These are phyloP conservation scores for Panthera tigris DNA, from an alignment of 2,113 vertebrate species.

Conservation along the genomic window DNA sequence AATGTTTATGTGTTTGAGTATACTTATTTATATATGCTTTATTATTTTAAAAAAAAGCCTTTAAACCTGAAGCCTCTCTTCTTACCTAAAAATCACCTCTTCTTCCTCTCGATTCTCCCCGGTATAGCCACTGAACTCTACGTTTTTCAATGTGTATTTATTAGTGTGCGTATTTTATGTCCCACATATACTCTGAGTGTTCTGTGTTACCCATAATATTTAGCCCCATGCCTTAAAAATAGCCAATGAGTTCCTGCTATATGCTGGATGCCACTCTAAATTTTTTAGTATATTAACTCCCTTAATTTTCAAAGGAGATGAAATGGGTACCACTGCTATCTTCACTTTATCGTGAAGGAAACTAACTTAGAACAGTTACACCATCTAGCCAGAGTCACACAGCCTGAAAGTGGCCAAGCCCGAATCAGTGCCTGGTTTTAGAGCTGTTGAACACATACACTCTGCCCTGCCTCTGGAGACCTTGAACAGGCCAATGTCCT, in stretches of 20 bases:
- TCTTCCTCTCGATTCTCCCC: background rate
- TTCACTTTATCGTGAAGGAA: background rate
- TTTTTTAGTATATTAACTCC: background rate
- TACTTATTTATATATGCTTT: background rate
- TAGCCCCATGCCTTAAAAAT: background rate
- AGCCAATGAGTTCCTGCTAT: background rate
- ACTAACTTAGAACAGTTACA: background rate
- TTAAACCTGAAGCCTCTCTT: background rate
- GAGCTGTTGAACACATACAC: background rate
- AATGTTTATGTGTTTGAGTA: background rate
- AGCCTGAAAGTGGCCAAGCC: background rate
- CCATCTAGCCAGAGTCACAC: background rate
- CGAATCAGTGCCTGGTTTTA: background rate
- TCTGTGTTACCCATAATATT: background rate
- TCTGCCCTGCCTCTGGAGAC: background rate
- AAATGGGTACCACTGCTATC: background rate
- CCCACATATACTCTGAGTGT: background rate
- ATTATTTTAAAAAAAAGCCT: background rate
- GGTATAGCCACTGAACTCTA: background rate
- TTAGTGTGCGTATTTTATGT: background rate
- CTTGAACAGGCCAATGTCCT: background rate
- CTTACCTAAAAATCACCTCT: background rate
- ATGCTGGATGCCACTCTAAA: background rate
- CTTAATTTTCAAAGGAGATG: conserved; percentile 2
- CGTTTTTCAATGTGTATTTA: background rate